These are phyloP conservation scores for Gymnorhina tibicen DNA, from an alignment of 2,113 vertebrate genomes.

Conservation along the genomic window DNA sequence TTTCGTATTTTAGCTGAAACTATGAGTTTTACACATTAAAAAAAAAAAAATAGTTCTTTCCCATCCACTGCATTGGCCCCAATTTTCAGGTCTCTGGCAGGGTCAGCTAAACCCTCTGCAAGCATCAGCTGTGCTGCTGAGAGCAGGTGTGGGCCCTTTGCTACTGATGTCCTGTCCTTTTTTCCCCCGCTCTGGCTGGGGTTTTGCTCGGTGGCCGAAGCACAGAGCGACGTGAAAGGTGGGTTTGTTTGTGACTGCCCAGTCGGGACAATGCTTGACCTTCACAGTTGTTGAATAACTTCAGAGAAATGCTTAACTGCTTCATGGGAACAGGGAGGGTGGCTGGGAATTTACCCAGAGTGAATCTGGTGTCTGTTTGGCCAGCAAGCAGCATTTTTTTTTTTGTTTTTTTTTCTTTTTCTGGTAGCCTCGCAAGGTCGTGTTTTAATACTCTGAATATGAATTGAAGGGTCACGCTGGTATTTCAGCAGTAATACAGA, in stretches of 20 bases:
- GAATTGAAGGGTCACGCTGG: background rate
- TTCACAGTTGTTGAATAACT: constrained; percentile 37
- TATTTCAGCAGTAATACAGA: background rate
- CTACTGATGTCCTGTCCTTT: background rate
- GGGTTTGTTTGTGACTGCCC: background rate
- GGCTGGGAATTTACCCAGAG: background rate
- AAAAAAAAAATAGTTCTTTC: background rate
- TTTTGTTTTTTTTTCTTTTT: background rate
- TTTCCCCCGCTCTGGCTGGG: background rate
- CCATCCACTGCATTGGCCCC: background rate
- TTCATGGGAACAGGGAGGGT: background rate
- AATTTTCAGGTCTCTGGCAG: background rate
- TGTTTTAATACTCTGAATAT: background rate
- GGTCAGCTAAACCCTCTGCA: background rate
- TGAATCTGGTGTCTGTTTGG: background rate
- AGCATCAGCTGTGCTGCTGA: background rate
- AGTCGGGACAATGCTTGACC: constrained; percentile 10
- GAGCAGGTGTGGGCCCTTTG: background rate
- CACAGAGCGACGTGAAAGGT: background rate
- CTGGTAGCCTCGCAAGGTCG: background rate
- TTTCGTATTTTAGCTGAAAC: constrained; percentile 55
- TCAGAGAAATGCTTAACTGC: background rate
- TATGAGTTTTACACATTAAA: constrained; percentile 5
- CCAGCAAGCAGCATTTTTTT: background rate
- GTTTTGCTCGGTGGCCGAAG: background rate